Base-by-base conservation (phyloP, 2,888 invertebrate genomes). In the Sinelater perroti region DNA sequence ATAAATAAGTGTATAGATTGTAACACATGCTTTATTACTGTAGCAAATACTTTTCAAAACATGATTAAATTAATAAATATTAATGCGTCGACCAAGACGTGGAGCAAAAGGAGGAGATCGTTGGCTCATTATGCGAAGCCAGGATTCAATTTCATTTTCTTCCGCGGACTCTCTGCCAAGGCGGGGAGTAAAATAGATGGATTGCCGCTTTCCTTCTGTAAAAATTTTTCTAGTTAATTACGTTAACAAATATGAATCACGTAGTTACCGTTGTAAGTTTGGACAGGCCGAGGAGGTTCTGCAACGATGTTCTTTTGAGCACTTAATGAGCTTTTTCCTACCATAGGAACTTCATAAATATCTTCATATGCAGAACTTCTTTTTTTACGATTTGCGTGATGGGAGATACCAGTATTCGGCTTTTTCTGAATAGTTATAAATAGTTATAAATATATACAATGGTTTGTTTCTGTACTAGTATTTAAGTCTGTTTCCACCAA, bases 321-420 rank as follows among this genome's bases (percentile, higher is more conserved):
- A 11, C 75, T 74, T 28, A 79, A 61, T 77, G 59, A 66, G 75
- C 62, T 61, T 66, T 45, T 67, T 75, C 58, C 64, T 66, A 71
- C 11, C n/a, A n/a, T n/a, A 45, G 70, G n/a, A 35, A 51, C 11
- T 45, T 61, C 59, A 56, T 68, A 61, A 11, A 53, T 33, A 7
- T 64, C 61, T 31, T 73, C 74, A 16, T 77, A 77, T 21, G 62
- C 63, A 3, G 65, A 66, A 53, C 67, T 72, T 30, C 81, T 73
- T 62, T 81, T 82, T 61, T 78, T 77, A 58, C 81, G 78, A 3
- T 82, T 83, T 71, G 54, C 82, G 75, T 1, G 83, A 82, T 1
- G 82, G 82, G 60, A 83, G 82, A 82, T 53, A 50, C 44, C 26
- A 10, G 5, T 13, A 24, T 14, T 1, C 16, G 40, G 7, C 10